Evolutionary conservation across 2,797 vertebrate species (phyloP).

Genomic region (Tokudaia tokunoshimensis): DNA sequence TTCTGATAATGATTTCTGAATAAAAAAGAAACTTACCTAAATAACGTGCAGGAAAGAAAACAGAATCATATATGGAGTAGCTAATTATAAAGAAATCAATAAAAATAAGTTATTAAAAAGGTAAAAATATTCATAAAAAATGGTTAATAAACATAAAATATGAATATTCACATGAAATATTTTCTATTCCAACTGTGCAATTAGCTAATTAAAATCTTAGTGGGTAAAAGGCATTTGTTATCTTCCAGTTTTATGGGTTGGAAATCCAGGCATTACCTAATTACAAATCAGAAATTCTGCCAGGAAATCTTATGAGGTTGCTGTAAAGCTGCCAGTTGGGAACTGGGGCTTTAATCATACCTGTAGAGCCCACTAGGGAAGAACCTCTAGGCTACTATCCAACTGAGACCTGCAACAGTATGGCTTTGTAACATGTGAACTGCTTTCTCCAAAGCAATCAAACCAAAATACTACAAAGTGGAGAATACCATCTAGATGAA

Average conservation of each 20-base stretch:
- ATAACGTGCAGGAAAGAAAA: not conserved
- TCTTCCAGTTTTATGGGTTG: not conserved
- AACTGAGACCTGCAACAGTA: not conserved
- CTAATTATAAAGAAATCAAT: not conserved
- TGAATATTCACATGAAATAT: not conserved
- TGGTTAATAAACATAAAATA: not conserved
- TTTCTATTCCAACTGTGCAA: not conserved
- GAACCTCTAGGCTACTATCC: not conserved
- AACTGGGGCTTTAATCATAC: not conserved
- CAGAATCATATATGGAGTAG: not conserved
- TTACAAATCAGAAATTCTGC: not conserved
- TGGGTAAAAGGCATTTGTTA: not conserved
- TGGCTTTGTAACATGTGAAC: not conserved
- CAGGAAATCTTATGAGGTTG: not conserved
- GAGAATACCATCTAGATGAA: not conserved
- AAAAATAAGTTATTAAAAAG: not conserved
- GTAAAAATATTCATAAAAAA: not conserved
- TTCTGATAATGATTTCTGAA: not conserved
- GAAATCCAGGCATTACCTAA: not conserved
- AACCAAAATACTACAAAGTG: not conserved
- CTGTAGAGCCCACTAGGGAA: not conserved
- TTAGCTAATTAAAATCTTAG: not conserved
- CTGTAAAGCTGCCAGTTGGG: not conserved
- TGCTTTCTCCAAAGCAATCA: not conserved
- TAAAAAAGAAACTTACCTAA: not conserved